Conservation (phyloP, 2,113 vertebrate genomes). For the Scomber scombrus region DNA sequence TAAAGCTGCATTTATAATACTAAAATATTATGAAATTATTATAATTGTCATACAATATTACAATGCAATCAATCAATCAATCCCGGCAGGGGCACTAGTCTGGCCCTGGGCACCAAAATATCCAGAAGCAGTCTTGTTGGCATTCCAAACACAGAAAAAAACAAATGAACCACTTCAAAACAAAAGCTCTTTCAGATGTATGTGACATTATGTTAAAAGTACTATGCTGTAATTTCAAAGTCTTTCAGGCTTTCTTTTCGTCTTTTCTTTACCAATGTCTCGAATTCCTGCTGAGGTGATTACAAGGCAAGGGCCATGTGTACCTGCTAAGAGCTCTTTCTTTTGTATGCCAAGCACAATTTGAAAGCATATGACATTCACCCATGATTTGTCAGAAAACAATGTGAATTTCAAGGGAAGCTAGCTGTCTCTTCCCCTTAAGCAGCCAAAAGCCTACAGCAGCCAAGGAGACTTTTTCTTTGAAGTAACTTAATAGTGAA, state of each 20-base stretch:
- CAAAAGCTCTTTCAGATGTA: constrained; percentile 1
- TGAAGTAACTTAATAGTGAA: constrained; percentile 46
- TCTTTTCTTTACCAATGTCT: constrained; percentile 10
- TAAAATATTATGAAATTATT: no score
- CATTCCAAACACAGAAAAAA: no score
- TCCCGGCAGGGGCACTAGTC: no score
- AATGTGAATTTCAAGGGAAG: constrained; percentile 28
- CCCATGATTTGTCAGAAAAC: constrained; percentile 11
- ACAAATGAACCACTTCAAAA: neutral
- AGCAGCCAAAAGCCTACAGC: constrained; percentile 28
- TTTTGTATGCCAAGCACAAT: constrained; percentile 35
- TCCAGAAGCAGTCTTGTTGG: no score
- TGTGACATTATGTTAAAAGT: neutral
- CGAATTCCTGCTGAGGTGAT: constrained; percentile 47
- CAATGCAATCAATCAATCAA: no score
- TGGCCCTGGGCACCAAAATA: no score
- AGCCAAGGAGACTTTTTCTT: constrained; percentile 34
- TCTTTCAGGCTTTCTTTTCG: constrained; percentile 10
- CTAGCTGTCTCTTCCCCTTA: constrained; percentile 22
- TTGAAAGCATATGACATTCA: constrained; percentile 39
- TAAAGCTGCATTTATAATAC: no score
- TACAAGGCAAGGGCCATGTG: neutral
- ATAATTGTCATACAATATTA: no score
- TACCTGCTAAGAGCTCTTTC: constrained; percentile 29
- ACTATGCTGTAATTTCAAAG: neutral